Evolutionary conservation across 2,797 vertebrate genomes (phyloP).

Genomic region (Sebastolobus alascanus): DNA sequence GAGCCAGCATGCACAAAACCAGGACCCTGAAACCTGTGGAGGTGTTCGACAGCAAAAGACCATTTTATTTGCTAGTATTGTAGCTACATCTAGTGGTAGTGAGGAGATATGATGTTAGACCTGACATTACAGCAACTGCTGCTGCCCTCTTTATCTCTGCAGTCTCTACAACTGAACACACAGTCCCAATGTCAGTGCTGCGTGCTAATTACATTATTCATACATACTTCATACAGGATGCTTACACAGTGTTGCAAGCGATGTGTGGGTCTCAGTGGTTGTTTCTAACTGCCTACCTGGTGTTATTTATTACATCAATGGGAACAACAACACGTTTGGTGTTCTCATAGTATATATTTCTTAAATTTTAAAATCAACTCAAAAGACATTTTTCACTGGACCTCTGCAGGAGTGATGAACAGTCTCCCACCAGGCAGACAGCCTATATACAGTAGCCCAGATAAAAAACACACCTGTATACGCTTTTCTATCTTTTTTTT

Average conservation of each 20-base stretch:
- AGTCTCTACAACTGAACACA: not conserved
- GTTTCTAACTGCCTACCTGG: not conserved
- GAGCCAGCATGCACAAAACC: no score
- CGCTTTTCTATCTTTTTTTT: not conserved
- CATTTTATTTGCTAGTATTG: constrained; percentile 1
- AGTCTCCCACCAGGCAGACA: not conserved
- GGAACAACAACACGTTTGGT: not conserved
- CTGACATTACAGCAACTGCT: not conserved
- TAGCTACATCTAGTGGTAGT: constrained; percentile 58
- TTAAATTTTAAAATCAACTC: no score
- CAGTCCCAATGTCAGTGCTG: not conserved
- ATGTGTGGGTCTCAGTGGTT: not conserved
- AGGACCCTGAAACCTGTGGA: not conserved
- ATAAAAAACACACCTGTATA: not conserved
- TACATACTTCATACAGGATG: not conserved
- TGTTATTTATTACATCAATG: not conserved
- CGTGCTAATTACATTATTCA: not conserved
- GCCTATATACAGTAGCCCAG: not conserved
- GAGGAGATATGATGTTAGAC: not conserved
- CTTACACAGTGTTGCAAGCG: not conserved
- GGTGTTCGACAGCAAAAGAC: no score
- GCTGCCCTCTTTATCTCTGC: not conserved
- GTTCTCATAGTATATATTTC: not conserved
- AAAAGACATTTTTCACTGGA: not conserved
- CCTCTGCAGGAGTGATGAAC: not conserved